Evolutionary conservation across 2,797 vertebrate species (phyloP).

Genomic region (Intellagama lesueurii): DNA sequence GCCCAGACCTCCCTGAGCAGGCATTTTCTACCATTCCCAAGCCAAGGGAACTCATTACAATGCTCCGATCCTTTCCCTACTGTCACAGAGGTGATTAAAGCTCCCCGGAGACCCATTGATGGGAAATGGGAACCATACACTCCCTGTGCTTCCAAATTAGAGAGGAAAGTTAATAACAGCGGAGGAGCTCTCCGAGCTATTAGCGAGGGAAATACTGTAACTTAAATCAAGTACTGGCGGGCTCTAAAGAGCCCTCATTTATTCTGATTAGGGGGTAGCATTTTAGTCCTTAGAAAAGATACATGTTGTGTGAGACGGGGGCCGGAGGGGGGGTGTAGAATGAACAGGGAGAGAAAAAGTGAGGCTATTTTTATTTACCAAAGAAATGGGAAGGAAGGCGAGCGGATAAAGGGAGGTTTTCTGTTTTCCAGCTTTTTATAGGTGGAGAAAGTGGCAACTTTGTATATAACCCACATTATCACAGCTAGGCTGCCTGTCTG

Average conservation of each 20-base stretch:
- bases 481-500: neutral
- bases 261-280: conserved; percentile 14
- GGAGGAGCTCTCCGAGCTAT: neutral
- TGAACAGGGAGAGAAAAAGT: neutral
- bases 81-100: neutral
- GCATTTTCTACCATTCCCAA: neutral
- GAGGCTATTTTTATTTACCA: neutral
- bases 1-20: neutral
- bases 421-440: neutral
- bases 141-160: conserved; percentile 34
- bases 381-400: neutral
- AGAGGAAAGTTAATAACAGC: conserved; percentile 8
- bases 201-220: neutral
- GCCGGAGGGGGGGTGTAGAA: accelerated
- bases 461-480: neutral
- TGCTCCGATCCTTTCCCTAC: accelerated
- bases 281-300: neutral
- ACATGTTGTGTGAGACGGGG: neutral
- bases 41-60: neutral
- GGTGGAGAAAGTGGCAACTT: neutral
- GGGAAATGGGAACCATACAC: neutral
- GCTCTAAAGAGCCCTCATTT: neutral
- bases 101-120: accelerated
- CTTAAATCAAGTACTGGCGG: neutral
- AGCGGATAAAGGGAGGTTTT: too few relatives aligned